Evolutionary conservation across 1,140 invertebrate genomes (phyloP), one percentile per base, ranked within the genome.

Genomic region (Hycleus phaleratus): DNA sequence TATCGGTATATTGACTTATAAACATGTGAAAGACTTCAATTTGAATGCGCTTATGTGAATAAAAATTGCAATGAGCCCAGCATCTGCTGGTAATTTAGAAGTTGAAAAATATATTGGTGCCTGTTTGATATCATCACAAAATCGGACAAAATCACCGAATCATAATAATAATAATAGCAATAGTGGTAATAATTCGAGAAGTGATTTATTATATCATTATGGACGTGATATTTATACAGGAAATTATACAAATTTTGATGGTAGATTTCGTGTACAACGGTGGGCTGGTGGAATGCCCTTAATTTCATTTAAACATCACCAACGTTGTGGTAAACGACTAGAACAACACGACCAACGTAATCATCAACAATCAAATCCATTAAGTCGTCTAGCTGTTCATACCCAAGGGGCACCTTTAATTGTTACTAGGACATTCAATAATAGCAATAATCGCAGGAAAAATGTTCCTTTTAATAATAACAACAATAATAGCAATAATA

Each of bases 351-450:
- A 32, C 7, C 32, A 32, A 72, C 60, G 57, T 46, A 56, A 63
- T n/a, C 61, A 60, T 26, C 55, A 61, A 18, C 18, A 18, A 58
- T 68, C 67, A 62, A 42, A 74, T 64, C 81, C 81, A 6, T 73
- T 85, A 39, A 77, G 81, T 0, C 75, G 85, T 63, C 72, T 89
- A 51, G 87, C 86, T 2, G 84, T 86, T 62, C 87, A 89, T 69
- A 85, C 86, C 25, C 86, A 88, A 66, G 87, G 87, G 12, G 85
- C 84, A 40, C 87, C 87, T 5, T 74, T 91, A 38, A 87, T 90
- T 59, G 76, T 88, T 18, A 75, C 83, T 53, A 81, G 82, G 39
- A 77, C 43, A 11, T 66, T 71, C 74, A 62, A 68, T 45, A 60
- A 66, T 40, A 62, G 72, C 38, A 67, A 65, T 59, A 71, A 68